These are phyloP conservation scores for Prionace glauca DNA, from an alignment of 2,797 vertebrate genomes.

Conservation along the genomic window DNA sequence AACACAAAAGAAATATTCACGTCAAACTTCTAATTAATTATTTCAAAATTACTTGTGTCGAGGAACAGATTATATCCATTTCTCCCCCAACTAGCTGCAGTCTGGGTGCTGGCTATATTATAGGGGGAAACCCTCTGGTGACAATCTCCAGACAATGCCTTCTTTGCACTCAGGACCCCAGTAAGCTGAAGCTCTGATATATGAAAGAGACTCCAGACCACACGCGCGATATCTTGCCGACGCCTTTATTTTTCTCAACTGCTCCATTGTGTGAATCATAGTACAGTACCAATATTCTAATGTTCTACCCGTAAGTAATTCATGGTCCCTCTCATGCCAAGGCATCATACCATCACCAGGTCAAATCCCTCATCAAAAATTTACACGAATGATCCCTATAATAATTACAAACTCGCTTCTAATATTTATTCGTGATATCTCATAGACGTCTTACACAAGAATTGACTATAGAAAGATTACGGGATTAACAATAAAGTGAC, in stretches of 20 bases:
- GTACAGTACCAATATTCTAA: neutral
- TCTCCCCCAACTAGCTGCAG: constrained; percentile 58
- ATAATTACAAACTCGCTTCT: neutral
- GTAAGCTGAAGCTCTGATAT: constrained; percentile 50
- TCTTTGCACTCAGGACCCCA: constrained; percentile 59
- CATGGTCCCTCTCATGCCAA: neutral
- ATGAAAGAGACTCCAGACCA: neutral
- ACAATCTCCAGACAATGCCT: constrained; percentile 47
- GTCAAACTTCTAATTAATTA: constrained; percentile 69
- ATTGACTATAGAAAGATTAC: neutral
- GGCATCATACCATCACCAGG: neutral
- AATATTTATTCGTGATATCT: neutral
- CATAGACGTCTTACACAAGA: neutral
- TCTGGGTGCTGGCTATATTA: constrained; percentile 52
- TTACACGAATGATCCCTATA: no score
- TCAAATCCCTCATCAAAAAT: neutral
- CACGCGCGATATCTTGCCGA: neutral
- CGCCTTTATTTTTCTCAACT: constrained; percentile 30
- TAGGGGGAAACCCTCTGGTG: constrained; percentile 51
- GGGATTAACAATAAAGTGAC: neutral
- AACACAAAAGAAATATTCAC: constrained; percentile 78
- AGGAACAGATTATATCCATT: constrained; percentile 62
- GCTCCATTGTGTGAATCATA: neutral
- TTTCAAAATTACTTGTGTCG: constrained; percentile 63
- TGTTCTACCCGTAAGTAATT: neutral